A percentile compares a stretch with the other conserved stretches of the same genome.
Conservation (phyloP, 2,888 invertebrate species). For the Trileptium ribeirensis region DNA sequence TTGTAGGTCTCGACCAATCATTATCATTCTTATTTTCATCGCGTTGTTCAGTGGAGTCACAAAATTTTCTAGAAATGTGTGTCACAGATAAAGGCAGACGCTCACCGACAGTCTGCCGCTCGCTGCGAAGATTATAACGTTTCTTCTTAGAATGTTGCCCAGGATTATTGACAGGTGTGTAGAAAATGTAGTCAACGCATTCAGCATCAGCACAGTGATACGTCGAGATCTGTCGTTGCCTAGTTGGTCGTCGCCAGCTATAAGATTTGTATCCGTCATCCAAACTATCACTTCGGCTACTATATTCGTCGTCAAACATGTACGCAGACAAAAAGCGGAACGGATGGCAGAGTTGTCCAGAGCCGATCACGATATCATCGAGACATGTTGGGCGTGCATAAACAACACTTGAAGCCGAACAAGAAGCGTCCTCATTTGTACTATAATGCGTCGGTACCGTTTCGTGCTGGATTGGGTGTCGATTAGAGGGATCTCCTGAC, state of each 20-base stretch:
- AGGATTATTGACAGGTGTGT: no score
- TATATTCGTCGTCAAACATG: slow-evolving; percentile 28
- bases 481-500: not conserved
- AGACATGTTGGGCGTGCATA: not conserved
- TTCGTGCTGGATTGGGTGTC: not conserved
- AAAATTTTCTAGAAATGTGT: not conserved
- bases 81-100: no score
- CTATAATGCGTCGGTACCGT: not conserved
- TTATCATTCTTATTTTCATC: no score
- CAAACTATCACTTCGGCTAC: no score
- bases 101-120: no score
- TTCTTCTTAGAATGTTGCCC: slow-evolving; percentile 13
- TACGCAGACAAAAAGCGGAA: slow-evolving; percentile 67
- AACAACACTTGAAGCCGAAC: not conserved
- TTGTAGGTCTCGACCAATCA: not conserved
- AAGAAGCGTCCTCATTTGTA: no score
- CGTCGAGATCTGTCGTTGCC: slow-evolving; percentile 61
- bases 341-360: slow-evolving; percentile 62
- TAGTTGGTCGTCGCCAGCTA: not conserved
- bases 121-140: no score
- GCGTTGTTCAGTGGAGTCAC: not conserved
- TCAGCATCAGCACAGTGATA: slow-evolving; percentile 65
- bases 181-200: slow-evolving; percentile 86
- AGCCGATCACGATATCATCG: slow-evolving; percentile 55
- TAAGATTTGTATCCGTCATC: not conserved